phyloP scores from a whole-genome alignment of 2,888 invertebrate species.

The Drosophila greeni region DNA sequence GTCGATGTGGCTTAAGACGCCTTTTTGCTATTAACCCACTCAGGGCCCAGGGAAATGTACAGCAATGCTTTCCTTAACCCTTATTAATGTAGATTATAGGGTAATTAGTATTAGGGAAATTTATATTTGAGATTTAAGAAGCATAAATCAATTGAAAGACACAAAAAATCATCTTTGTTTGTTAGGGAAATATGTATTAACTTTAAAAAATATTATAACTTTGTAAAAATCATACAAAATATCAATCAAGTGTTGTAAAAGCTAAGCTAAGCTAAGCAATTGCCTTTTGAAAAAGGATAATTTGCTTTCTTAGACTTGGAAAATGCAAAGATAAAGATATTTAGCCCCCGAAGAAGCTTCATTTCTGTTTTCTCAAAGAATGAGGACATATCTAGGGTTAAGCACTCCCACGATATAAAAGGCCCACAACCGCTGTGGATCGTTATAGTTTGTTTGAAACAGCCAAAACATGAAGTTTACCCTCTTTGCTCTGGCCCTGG shows the following conservation, averaged over 20 bases:
- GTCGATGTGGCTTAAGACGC: slow-evolving; percentile 2
- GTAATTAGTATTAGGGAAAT: neutral
- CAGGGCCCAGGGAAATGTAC: neutral
- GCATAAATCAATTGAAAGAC: neutral
- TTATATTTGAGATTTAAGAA: neutral
- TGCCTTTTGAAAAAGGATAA: neutral
- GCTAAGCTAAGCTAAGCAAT: neutral
- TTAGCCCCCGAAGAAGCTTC: neutral
- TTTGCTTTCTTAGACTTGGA: no score
- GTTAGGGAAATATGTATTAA: neutral
- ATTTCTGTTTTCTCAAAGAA: neutral
- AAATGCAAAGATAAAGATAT: neutral
- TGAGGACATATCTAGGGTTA: slow-evolving; percentile 3
- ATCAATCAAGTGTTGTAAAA: no score
- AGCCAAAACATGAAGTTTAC: slow-evolving; percentile 57
- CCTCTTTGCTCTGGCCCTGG: slow-evolving; percentile 52
- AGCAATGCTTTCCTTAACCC: no score
- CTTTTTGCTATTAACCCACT: slow-evolving; percentile 8
- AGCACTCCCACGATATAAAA: slow-evolving; percentile 14
- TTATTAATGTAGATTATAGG: neutral
- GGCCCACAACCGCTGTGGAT: neutral
- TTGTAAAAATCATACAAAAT: neutral
- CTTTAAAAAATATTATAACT: neutral
- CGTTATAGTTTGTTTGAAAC: slow-evolving; percentile 10
- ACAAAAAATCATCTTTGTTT: neutral